phyloP scores from a whole-genome alignment of 2,113 vertebrate species.

The Anoura caudifer region DNA sequence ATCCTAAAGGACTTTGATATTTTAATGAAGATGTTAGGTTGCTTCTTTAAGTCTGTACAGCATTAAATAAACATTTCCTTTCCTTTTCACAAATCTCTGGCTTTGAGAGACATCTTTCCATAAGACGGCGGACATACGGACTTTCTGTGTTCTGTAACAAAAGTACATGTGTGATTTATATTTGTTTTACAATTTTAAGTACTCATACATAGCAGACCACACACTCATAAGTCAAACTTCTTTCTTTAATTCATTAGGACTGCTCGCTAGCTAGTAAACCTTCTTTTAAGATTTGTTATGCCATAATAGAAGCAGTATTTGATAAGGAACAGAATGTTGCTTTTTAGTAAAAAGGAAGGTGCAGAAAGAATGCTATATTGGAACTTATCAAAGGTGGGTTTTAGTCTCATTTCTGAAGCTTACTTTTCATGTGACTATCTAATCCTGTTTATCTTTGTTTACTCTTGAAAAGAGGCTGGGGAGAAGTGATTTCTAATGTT shows the following conservation, averaged over 20 bases:
- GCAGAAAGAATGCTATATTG: not conserved
- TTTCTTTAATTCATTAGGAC: not conserved
- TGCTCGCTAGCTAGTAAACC: not conserved
- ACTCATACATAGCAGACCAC: not conserved
- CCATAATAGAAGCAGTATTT: not conserved
- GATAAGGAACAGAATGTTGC: not conserved
- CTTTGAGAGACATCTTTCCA: no score
- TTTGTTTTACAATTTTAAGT: conserved; percentile 28
- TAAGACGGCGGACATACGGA: no score
- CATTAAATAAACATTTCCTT: no score
- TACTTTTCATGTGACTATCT: not conserved
- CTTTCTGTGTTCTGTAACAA: no score
- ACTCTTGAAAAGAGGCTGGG: not conserved
- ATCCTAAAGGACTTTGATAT: no score
- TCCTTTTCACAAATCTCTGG: no score
- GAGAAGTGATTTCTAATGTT: conserved; percentile 13
- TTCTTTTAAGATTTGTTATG: not conserved
- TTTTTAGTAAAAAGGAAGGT: not conserved
- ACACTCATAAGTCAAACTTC: not conserved
- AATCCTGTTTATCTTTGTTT: not conserved
- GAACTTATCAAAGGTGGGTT: not conserved
- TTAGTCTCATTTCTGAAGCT: not conserved
- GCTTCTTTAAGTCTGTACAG: no score
- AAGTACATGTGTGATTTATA: not conserved
- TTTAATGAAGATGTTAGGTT: no score